Evolutionary conservation across 2,888 invertebrate species (phyloP), one percentile per base, ranked within the genome.

Genomic region (Poecilobothrus nobilitatus): DNA sequence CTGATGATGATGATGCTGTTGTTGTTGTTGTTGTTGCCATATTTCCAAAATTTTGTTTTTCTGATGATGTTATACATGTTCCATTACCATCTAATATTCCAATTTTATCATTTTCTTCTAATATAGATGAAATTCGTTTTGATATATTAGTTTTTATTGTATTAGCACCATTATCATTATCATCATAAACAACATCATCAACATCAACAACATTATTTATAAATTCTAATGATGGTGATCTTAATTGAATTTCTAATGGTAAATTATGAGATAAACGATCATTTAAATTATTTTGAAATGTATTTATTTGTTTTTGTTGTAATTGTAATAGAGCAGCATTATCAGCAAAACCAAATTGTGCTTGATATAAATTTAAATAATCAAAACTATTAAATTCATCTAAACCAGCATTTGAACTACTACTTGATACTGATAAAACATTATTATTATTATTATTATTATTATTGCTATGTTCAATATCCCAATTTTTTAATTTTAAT

Each of bases 311-410:
- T 53, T 53, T 53, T 53, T 53, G 53, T 53, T 53, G 53, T 53
- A 53, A 18, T 41, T 63, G 66, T 34, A n/a, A 41, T 37, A 67
- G 41, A 21, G 66, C 66, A 33, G 37, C 20, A 22, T 68, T 41
- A 34, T 66, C 63, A 33, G 67, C 69, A 15, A 41, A n/a, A 34
- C 66, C 69, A 44, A 66, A 68, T 65, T 69, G 69, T 62, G 67
- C 62, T 61, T 68, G 69, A 41, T 70, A 70, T 63, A 70, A 63
- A 20, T 66, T 68, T 66, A 70, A 66, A 66, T 70, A 70, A 62
- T 70, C 69, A 27, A 68, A 68, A n/a, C 69, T 68, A 44, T 70
- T 68, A 53, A 70, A 70, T 66, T 70, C 69, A 67, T 62, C 63
- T 1, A 62, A 63, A 3, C 41, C 27, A n/a, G 67, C 66, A 27